phyloP scores from a whole-genome alignment of 2,797 vertebrate species.

The Chelon auratus region DNA sequence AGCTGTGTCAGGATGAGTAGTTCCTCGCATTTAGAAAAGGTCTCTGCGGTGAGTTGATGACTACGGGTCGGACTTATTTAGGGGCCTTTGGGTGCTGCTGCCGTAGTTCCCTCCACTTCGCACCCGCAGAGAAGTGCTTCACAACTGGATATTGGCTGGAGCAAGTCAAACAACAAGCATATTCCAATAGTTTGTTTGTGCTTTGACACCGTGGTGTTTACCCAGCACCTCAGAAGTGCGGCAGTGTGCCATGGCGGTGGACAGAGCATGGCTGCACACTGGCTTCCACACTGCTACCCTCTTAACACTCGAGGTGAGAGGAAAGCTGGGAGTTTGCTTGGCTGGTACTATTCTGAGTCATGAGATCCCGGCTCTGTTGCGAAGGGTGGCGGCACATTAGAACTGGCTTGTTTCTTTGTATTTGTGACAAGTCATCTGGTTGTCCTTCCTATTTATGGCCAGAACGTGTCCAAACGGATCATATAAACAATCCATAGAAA shows the following conservation, averaged over 20 bases:
- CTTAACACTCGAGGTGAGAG: constrained; percentile 62
- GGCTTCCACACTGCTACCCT: constrained; percentile 68
- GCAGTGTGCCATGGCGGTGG: constrained; percentile 66
- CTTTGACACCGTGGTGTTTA: constrained; percentile 73
- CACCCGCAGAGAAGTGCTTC: constrained; percentile 65
- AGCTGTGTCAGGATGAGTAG: constrained; percentile 47
- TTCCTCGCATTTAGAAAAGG: constrained; percentile 43
- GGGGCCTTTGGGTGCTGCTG: constrained; percentile 20
- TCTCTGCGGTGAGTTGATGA: constrained; percentile 29
- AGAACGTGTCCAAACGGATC: constrained; percentile 10
- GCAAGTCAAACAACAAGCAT: constrained; percentile 62
- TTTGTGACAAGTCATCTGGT: constrained; percentile 7
- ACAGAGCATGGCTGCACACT: constrained; percentile 56
- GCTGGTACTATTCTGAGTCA: constrained; percentile 45
- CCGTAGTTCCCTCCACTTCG: constrained; percentile 49
- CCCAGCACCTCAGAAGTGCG: constrained; percentile 72
- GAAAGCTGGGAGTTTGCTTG: constrained; percentile 57
- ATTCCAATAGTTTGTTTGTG: constrained; percentile 74
- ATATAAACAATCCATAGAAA: background rate
- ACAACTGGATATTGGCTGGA: constrained; percentile 61
- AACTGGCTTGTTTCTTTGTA: constrained; percentile 29
- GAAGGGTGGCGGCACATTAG: constrained; percentile 20
- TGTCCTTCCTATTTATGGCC: constrained; percentile 12
- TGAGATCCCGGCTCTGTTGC: constrained; percentile 33
- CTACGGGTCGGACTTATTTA: constrained; percentile 9